Base-by-base conservation (phyloP, 2,113 vertebrate species). In the Falcunculus frontatus region DNA sequence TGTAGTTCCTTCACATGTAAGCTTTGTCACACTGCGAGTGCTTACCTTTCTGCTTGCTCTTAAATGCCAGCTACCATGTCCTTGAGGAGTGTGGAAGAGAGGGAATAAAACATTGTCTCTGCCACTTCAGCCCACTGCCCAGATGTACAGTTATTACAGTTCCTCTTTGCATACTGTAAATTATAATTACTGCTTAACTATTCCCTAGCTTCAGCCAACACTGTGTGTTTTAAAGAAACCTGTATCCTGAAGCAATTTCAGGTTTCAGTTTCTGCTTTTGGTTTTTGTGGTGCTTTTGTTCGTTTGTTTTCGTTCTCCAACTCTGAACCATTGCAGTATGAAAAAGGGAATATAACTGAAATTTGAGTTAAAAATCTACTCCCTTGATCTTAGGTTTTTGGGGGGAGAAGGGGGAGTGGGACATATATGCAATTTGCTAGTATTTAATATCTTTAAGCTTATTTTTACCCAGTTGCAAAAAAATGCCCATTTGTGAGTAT, bases 121-220 rank as follows among this genome's bases (percentile, higher is more conserved):
- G 84, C 87, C 69, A 70, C 89, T 96, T 96, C 81, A 96, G 46
- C 78, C 88, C 59, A 57, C 96, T 96, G 93, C 73, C 87, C 83
- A 95, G 91, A 89, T 93, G 84, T 74, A 78, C 72, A 81, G 56
- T 95, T 96, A 84, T 56, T 91, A 50, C 63, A 75, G 80, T 70
- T 94, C 84, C 68, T 85, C 27, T 89, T 64, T 92, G 46, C 49
- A 44, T 93, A 67, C 68, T 94, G 42, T 87, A 94, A 90, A 91
- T 95, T 75, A 20, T 49, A 84, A 87, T 93, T 47, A 49, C 29
- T 55, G 21, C 11, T 84, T 82, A 78, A 76, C 65, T 85, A 23
- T 69, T 94, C 55, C 47, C 57, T 83, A n/a, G 52, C 39, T 88
- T 93, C 4, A 3, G 1, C 50, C 89, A 53, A 47, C 9, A 44